A percentile compares a stretch with the other conserved stretches of the same genome.
Conservation (phyloP, 2,888 invertebrate species). For the Palloptera scutellata region DNA sequence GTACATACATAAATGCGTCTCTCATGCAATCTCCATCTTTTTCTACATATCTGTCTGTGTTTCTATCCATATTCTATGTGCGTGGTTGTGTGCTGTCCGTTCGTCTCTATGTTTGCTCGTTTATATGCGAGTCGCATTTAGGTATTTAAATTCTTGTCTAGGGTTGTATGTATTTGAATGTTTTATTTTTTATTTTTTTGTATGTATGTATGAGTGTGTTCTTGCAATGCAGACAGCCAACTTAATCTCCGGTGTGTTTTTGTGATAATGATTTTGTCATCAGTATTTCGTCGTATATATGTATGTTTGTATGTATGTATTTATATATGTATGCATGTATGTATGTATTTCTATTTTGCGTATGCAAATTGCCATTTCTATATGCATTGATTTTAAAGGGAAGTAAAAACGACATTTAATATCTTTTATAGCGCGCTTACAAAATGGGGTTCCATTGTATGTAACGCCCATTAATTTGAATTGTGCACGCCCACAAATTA, state of each 20-base stretch:
- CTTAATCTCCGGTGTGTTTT: slow-evolving; percentile 45
- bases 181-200: not conserved
- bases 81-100: not conserved
- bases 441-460: slow-evolving; percentile 22
- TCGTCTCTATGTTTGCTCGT: slow-evolving; percentile 1
- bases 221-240: slow-evolving; percentile 35
- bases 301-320: not conserved
- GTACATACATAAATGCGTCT: no score
- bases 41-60: not conserved
- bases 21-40: not conserved
- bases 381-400: slow-evolving; percentile 13
- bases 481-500: slow-evolving; percentile 28
- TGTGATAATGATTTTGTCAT: slow-evolving; percentile 40
- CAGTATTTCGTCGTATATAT: slow-evolving; percentile 28
- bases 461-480: slow-evolving; percentile 25
- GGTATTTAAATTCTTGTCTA: slow-evolving; percentile 12
- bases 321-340: not conserved
- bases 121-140: not conserved
- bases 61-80: no score
- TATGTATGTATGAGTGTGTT: not conserved
- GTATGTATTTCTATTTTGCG: not conserved
- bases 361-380: slow-evolving; percentile 14
- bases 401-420: slow-evolving; percentile 15
- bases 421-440: not conserved
- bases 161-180: not conserved